Conservation (phyloP, 1,140 invertebrate genomes). For the Cephus cinctus region DNA sequence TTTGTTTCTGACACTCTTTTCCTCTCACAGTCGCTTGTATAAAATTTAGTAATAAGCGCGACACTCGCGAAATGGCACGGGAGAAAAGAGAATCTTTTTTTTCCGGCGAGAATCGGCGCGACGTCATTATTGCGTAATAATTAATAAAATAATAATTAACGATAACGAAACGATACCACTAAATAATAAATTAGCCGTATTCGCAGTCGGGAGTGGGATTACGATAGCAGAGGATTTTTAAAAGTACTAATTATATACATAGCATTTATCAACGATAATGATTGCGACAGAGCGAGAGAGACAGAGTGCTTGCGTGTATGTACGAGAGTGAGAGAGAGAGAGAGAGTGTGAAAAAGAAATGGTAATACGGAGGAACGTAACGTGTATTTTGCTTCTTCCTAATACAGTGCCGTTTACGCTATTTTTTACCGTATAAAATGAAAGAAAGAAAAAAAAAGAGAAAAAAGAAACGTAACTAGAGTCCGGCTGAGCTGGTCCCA, state of each 20-base stretch:
- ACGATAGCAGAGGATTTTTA: constrained; percentile 31
- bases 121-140: not conserved
- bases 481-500: constrained; percentile 36
- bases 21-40: not conserved
- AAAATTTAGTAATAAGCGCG: too few relatives aligned
- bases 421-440: constrained; percentile 60
- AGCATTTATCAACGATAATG: constrained; percentile 55
- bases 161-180: not conserved
- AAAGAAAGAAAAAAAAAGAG: too few relatives aligned
- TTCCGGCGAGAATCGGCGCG: too few relatives aligned
- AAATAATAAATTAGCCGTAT: not conserved
- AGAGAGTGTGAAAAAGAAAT: too few relatives aligned
- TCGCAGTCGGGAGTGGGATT: too few relatives aligned
- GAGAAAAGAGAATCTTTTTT: too few relatives aligned
- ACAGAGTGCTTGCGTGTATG: too few relatives aligned
- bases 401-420: constrained; percentile 59
- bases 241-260: constrained; percentile 16
- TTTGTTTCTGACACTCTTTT: not conserved
- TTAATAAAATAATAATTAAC: not conserved
- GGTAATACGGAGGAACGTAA: too few relatives aligned
- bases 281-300: too few relatives aligned
- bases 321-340: too few relatives aligned
- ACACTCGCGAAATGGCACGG: not conserved
- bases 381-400: constrained; percentile 59
- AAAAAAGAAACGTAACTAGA: too few relatives aligned